Base-by-base conservation (phyloP, 2,797 vertebrate species). In the Rhincodon typus region DNA sequence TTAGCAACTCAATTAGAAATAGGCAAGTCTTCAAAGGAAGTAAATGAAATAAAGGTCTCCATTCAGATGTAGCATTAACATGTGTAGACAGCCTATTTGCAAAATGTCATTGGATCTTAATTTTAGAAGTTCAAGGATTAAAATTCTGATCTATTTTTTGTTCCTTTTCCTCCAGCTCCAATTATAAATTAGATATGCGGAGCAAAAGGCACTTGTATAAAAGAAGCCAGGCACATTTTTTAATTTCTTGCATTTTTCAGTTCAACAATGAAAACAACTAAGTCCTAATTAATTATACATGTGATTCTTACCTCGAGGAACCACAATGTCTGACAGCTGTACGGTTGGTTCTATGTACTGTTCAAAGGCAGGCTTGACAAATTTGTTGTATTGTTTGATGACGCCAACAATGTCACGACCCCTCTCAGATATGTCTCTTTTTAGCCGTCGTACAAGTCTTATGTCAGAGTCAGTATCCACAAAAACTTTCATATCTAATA, bases 401-500 rank as follows among this genome's bases (percentile, higher is more conserved):
- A 98, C 98, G 17, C 98, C 98, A 10, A 96, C 69, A 96, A 98
- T 98, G 97, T 98, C 97, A 2, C 98, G 98, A 0, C 98, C 98
- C 0, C 98, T 97, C 50, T 97, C 97, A 0, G 97, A 97, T 69
- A 98, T 98, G 97, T 98, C 98, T 96, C 98, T 97, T 97, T 98
- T 98, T 96, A 98, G 96, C 96, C 98, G 96, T 88, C 98, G 98
- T 96, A 98, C 97, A 79, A 98, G 97, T 0, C 98, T 98, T 96
- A 98, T 98, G 97, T 98, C 98, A 0, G 98, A 98, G 94, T 98
- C 98, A 0, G 98, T 98, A 96, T 98, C 98, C 95, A 98, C 98
- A 95, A 98, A 98, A 96, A 98, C 98, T 96, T 98, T 98, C 98
- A 98, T 98, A 97, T 98, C 98, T 96, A 98, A 96, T 66, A 98